phyloP scores from a whole-genome alignment of 1,140 invertebrate species.

The Diorhabda elongata region DNA sequence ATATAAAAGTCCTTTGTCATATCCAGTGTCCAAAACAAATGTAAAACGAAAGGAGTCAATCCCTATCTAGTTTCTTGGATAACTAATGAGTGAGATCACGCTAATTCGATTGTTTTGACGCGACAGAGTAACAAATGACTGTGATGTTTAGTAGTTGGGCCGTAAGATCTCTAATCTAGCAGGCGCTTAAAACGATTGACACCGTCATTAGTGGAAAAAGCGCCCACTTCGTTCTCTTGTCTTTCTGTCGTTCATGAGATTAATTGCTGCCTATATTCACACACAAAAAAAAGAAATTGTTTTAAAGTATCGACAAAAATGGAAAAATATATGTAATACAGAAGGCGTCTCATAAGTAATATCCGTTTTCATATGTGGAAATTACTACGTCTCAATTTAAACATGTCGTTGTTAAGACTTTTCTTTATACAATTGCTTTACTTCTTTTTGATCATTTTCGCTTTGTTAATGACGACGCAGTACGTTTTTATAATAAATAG shows the following conservation, averaged over 20 bases:
- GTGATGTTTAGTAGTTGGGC: slow-evolving; percentile 13
- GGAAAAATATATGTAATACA: too few relatives aligned
- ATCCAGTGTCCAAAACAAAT: neutral
- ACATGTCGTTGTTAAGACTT: too few relatives aligned
- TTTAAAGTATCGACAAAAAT: too few relatives aligned
- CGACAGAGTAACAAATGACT: slow-evolving; percentile 14
- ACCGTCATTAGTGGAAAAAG: slow-evolving; percentile 26
- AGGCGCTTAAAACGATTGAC: slow-evolving; percentile 21
- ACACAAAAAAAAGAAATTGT: neutral
- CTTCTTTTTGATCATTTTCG: too few relatives aligned
- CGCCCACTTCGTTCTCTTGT: slow-evolving; percentile 18
- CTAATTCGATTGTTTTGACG: slow-evolving; percentile 17
- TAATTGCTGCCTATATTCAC: slow-evolving; percentile 14
- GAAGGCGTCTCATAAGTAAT: too few relatives aligned
- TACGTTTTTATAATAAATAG: too few relatives aligned
- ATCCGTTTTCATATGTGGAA: too few relatives aligned
- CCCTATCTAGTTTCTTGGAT: neutral
- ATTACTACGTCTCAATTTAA: too few relatives aligned
- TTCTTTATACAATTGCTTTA: too few relatives aligned
- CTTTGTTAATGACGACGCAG: too few relatives aligned
- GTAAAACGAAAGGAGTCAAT: neutral
- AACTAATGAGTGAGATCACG: slow-evolving; percentile 3
- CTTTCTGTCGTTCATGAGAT: slow-evolving; percentile 14
- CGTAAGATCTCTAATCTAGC: slow-evolving; percentile 19
- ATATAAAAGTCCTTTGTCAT: neutral